These are phyloP conservation scores for Gallinago jamesoni DNA, from an alignment of 2,113 vertebrate genomes.

Conservation along the genomic window DNA sequence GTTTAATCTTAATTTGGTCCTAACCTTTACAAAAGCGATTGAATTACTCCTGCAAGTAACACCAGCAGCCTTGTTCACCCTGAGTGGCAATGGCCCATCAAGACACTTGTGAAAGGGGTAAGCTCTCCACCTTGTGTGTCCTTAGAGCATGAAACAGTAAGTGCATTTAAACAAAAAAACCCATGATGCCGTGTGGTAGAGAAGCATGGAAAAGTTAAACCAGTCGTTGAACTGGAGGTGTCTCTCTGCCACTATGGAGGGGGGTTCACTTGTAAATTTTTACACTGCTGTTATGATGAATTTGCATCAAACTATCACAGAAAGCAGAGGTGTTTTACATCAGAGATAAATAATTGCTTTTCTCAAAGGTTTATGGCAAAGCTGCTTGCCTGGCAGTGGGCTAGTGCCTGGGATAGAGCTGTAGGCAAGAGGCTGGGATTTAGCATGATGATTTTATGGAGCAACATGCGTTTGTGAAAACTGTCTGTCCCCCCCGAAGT, in stretches of 20 bases:
- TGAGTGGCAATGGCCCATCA: neutral
- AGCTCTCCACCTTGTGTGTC: neutral
- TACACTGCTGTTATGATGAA: neutral
- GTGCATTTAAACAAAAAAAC: neutral
- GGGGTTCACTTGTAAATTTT: neutral
- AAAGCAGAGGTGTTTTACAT: neutral
- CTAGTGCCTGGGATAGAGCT: fast-evolving
- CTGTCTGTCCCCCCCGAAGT: neutral
- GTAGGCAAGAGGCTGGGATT: neutral
- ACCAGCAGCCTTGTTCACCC: neutral
- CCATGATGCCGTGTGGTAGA: neutral
- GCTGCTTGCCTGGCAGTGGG: fast-evolving
- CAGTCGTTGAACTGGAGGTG: neutral
- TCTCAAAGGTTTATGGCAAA: neutral
- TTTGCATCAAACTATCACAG: neutral
- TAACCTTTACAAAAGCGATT: slow-evolving; percentile 53
- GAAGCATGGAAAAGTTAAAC: neutral
- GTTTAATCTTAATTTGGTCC: slow-evolving; percentile 50
- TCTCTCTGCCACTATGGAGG: neutral
- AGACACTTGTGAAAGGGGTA: neutral
- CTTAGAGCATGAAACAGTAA: neutral
- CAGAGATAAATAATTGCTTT: neutral
- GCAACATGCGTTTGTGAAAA: neutral
- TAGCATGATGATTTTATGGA: neutral
- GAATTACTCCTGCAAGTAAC: slow-evolving; percentile 2